A percentile compares a stretch with the other conserved stretches of the same genome.
phyloP scores from a whole-genome alignment of 2,797 vertebrate genomes.

The Mormyrus proboscirostris region DNA sequence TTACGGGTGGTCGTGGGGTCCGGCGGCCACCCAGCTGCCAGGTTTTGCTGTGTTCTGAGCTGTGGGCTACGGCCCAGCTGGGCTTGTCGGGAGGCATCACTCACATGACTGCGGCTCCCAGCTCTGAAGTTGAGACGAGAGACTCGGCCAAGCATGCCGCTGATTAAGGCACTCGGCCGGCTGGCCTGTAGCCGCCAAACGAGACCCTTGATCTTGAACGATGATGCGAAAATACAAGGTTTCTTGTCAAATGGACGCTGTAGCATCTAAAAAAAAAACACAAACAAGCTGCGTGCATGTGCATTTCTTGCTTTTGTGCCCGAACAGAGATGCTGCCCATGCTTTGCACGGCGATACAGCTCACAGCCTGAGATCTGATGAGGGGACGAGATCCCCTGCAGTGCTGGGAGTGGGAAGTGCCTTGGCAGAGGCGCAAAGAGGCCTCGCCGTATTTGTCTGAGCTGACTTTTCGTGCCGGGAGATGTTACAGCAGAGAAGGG shows the following conservation, averaged over 20 bases:
- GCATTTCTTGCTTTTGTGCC: neutral
- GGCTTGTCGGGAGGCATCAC: neutral
- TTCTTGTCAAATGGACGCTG: neutral
- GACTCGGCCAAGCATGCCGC: neutral
- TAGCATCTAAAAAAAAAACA: neutral
- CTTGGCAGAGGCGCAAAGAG: neutral
- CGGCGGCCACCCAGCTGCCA: neutral
- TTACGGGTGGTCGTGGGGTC: neutral
- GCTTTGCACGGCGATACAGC: neutral
- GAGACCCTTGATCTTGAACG: constrained; percentile 1
- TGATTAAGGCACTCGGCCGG: neutral
- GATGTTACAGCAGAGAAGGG: neutral
- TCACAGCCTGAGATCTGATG: constrained; percentile 16
- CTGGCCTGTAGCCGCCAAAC: neutral
- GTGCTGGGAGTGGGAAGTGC: constrained; percentile 8
- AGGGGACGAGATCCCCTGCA: neutral
- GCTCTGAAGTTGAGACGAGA: neutral
- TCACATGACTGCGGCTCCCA: neutral
- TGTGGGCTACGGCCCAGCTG: neutral
- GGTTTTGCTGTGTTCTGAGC: neutral
- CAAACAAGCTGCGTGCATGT: neutral
- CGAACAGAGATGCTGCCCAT: neutral
- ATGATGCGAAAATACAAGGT: neutral
- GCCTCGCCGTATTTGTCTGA: neutral
- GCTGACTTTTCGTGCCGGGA: neutral